phyloP scores from a whole-genome alignment of 2,113 vertebrate genomes.

The Tragelaphus scriptus region DNA sequence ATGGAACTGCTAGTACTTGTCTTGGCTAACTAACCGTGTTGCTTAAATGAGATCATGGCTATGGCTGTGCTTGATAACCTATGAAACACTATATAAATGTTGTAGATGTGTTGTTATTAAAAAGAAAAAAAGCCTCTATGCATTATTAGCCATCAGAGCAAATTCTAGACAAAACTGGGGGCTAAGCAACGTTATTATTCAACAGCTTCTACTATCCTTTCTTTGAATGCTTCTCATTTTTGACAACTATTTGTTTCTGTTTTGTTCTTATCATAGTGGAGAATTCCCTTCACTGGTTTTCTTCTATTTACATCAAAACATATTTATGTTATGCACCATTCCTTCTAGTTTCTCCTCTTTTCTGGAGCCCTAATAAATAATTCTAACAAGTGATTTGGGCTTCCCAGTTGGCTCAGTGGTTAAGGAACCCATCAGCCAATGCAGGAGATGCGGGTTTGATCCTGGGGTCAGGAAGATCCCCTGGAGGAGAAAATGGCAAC shows the following conservation, averaged over 20 bases:
- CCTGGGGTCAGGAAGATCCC: neutral
- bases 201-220: neutral
- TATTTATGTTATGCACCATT: neutral
- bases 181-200: neutral
- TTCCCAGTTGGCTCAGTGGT: neutral
- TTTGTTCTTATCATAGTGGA: neutral
- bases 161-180: neutral
- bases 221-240: neutral
- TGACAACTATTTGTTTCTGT: neutral
- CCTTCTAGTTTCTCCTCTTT: neutral
- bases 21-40: neutral
- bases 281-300: neutral
- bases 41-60: neutral
- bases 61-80: neutral
- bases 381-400: neutral
- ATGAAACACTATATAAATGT: neutral
- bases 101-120: neutral
- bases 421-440: neutral
- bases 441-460: neutral
- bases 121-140: neutral
- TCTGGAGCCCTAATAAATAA: neutral
- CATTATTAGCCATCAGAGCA: neutral
- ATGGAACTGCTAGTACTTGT: neutral
- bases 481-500: neutral
- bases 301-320: neutral